These are phyloP conservation scores for Bombus superbus DNA, from an alignment of 1,140 invertebrate genomes.

Conservation along the genomic window DNA sequence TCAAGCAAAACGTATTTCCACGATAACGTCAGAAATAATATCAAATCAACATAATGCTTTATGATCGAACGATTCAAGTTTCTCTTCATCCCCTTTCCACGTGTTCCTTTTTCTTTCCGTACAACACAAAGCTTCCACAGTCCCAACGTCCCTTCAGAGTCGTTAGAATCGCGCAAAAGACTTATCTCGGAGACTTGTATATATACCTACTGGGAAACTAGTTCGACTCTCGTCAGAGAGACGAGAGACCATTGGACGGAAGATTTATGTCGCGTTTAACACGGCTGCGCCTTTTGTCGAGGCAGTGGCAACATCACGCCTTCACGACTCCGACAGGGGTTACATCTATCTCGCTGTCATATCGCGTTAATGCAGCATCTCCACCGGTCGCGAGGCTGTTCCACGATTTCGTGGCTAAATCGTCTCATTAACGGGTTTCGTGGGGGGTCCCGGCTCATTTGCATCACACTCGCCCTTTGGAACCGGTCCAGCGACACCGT, in stretches of 20 bases:
- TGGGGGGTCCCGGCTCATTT: slow-evolving; percentile 80
- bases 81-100: background rate
- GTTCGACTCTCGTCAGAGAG: slow-evolving; percentile 21
- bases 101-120: background rate
- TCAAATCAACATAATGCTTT: background rate
- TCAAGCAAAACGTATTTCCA: too few relatives aligned
- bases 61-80: background rate
- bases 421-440: slow-evolving; percentile 79
- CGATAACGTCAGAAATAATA: background rate
- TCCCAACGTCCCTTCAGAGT: background rate
- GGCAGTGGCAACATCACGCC: slow-evolving; percentile 58
- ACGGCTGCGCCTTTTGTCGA: slow-evolving; percentile 44
- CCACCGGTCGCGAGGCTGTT: slow-evolving; percentile 52
- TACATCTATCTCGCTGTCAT: slow-evolving; percentile 45
- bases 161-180: slow-evolving; percentile 3
- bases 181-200: background rate
- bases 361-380: slow-evolving; percentile 53
- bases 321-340: slow-evolving; percentile 40
- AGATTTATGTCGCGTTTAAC: slow-evolving; percentile 54
- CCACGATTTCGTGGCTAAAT: slow-evolving; percentile 81
- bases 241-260: slow-evolving; percentile 24
- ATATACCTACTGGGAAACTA: slow-evolving; percentile 31
- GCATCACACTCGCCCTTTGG: slow-evolving; percentile 72
- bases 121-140: background rate
- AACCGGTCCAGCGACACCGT: slow-evolving; percentile 72